phyloP scores from a whole-genome alignment of 2,113 vertebrate species.

The Chrysochloris asiatica region DNA sequence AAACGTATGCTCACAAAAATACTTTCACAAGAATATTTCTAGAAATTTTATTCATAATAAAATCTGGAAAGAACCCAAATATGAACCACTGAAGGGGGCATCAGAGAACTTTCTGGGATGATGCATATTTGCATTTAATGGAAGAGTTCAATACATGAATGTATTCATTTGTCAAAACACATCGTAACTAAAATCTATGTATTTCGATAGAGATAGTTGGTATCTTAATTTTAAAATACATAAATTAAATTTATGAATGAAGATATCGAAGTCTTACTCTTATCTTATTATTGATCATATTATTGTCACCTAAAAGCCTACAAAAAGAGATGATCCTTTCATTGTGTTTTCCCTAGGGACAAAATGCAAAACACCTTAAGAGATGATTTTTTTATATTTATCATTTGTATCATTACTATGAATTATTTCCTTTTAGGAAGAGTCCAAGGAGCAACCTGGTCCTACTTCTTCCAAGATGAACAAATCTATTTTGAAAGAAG shows the following conservation, averaged over 20 bases:
- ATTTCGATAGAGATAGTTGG: not conserved
- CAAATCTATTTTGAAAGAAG: too few species aligned
- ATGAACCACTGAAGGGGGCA: not conserved
- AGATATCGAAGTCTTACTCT: not conserved
- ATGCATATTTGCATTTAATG: not conserved
- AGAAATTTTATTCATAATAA: not conserved
- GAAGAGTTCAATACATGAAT: not conserved
- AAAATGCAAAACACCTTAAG: not conserved
- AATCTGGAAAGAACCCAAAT: not conserved
- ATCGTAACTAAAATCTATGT: not conserved
- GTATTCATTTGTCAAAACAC: not conserved
- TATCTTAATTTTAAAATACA: not conserved
- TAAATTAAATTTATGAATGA: not conserved
- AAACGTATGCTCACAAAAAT: not conserved
- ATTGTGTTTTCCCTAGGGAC: not conserved
- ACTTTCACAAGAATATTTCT: not conserved
- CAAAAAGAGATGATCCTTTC: not conserved
- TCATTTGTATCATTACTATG: not conserved
- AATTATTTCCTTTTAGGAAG: not conserved
- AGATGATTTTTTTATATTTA: not conserved
- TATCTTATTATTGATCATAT: not conserved
- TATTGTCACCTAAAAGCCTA: not conserved
- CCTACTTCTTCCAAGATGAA: too few species aligned
- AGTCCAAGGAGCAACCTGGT: too few species aligned
- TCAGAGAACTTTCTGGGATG: not conserved